phyloP scores from a whole-genome alignment of 2,113 vertebrate species.

The Eleginops maclovinus region DNA sequence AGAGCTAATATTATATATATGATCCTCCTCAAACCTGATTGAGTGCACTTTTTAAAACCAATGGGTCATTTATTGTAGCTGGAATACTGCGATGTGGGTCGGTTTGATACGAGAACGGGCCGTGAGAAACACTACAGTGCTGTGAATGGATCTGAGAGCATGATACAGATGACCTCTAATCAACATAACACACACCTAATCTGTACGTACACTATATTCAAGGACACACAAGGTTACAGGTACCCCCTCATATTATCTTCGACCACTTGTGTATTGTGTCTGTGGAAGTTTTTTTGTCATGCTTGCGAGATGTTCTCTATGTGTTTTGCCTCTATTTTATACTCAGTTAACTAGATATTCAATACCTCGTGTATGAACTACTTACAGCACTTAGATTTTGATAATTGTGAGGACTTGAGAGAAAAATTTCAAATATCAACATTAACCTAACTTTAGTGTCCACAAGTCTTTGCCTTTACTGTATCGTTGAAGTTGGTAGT shows the following conservation, averaged over 20 bases:
- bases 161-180: slow-evolving; percentile 62
- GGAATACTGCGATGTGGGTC: slow-evolving; percentile 22
- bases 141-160: slow-evolving; percentile 51
- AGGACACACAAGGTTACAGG: slow-evolving; percentile 66
- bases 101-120: slow-evolving; percentile 3
- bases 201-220: slow-evolving; percentile 68
- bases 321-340: slow-evolving; percentile 82
- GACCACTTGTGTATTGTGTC: slow-evolving; percentile 80
- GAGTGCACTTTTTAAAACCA: slow-evolving; percentile 46
- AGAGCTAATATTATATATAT: slow-evolving; percentile 29
- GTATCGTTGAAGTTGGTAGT: slow-evolving; percentile 85
- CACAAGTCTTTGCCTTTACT: slow-evolving; percentile 85
- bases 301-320: slow-evolving; percentile 81
- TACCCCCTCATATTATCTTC: slow-evolving; percentile 78
- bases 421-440: slow-evolving; percentile 77
- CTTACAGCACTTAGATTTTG: slow-evolving; percentile 86
- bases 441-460: slow-evolving; percentile 81
- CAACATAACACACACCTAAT: slow-evolving; percentile 50
- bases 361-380: slow-evolving; percentile 84
- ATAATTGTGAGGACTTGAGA: slow-evolving; percentile 79
- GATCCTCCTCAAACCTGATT: slow-evolving; percentile 29
- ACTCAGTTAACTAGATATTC: slow-evolving; percentile 80
- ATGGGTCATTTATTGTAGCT: slow-evolving; percentile 52
- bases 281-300: slow-evolving; percentile 80
- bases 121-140: background rate